Evolutionary conservation across 2,797 vertebrate genomes (phyloP).

Genomic region (Brotula barbata): DNA sequence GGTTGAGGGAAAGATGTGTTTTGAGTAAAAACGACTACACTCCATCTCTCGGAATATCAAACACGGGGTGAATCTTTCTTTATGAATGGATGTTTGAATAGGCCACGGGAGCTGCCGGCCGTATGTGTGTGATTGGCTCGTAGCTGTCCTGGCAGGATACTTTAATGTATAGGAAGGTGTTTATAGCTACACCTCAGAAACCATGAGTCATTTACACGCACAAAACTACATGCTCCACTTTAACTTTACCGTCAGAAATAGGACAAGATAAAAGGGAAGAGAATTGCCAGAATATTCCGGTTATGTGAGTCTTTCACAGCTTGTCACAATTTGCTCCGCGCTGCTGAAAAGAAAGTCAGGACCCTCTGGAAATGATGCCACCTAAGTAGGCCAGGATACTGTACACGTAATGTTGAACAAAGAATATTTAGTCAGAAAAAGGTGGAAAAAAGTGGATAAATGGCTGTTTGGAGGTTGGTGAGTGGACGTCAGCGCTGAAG

Average conservation of each 20-base stretch:
- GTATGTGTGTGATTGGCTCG: conserved; percentile 40
- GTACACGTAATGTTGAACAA: conserved; percentile 40
- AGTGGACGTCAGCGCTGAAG: conserved; percentile 40
- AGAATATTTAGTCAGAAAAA: conserved; percentile 51
- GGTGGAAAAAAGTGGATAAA: conserved; percentile 58
- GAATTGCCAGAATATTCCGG: conserved; percentile 27
- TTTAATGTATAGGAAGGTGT: not conserved
- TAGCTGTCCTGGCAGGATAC: conserved; percentile 32
- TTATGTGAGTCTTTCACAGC: conserved; percentile 49
- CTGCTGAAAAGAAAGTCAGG: conserved; percentile 3
- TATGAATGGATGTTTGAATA: conserved; percentile 3
- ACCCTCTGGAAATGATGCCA: conserved; percentile 47
- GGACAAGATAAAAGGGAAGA: conserved; percentile 44
- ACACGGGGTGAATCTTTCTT: conserved; percentile 13
- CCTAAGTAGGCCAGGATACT: conserved; percentile 60
- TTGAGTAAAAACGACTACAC: conserved; percentile 1
- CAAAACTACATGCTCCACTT: conserved; percentile 42
- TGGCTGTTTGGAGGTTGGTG: conserved; percentile 31
- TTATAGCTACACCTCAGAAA: conserved; percentile 1
- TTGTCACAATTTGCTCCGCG: conserved; percentile 26
- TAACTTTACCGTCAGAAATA: conserved; percentile 50
- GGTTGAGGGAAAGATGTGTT: not conserved
- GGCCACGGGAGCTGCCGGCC: conserved; percentile 32
- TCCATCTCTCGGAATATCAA: conserved; percentile 7
- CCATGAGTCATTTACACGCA: not conserved